Percentiles rank a stretch among this genome's conserved stretches.
Conservation (phyloP, 2,113 vertebrate species). For the Dicaeum eximium region DNA sequence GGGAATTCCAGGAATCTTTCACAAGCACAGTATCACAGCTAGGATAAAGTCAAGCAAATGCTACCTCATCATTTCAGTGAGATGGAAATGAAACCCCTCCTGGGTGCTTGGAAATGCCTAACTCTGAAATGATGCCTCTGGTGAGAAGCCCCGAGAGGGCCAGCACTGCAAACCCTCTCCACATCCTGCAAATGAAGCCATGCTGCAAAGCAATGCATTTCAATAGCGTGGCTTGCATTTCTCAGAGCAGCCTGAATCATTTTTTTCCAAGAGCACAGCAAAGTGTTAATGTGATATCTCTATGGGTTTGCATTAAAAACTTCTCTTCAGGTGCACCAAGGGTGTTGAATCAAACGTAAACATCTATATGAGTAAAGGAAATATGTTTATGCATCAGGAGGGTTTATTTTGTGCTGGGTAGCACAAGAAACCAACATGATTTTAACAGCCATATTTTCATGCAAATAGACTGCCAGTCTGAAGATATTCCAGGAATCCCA, state of each 20-base stretch:
- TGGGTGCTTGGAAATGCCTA: background rate
- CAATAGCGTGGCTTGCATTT: background rate
- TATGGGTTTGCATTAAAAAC: conserved; percentile 4
- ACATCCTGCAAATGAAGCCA: background rate
- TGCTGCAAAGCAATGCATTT: background rate
- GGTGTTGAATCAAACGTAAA: conserved; percentile 30
- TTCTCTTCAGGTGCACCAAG: background rate
- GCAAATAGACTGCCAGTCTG: conserved; percentile 29
- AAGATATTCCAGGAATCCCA: conserved; percentile 50
- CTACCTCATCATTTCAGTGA: background rate
- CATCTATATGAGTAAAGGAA: conserved; percentile 14
- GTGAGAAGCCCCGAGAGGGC: background rate
- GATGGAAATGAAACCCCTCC: background rate
- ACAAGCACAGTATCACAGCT: background rate
- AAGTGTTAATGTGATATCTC: conserved; percentile 12
- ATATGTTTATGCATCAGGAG: background rate
- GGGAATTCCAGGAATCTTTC: background rate
- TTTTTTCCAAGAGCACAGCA: background rate
- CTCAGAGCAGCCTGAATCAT: background rate
- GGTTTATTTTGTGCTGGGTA: background rate
- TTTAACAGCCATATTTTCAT: conserved; percentile 54
- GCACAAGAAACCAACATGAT: background rate
- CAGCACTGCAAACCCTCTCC: background rate
- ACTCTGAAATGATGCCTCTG: background rate
- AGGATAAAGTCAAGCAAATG: background rate